Conservation (phyloP, 2,113 vertebrate genomes). For the Chitala chitala region DNA sequence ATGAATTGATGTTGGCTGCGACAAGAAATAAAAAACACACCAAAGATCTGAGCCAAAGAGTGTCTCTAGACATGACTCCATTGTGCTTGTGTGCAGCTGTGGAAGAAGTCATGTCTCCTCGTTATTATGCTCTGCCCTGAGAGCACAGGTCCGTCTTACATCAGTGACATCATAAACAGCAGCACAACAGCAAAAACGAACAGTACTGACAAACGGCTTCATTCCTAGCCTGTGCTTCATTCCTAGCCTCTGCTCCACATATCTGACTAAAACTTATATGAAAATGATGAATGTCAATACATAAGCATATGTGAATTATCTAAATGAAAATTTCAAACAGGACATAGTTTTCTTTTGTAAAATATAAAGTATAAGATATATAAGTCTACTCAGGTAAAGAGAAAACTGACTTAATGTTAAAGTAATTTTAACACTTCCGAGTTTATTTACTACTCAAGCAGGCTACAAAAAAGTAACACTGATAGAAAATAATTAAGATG, state of each 20-base stretch:
- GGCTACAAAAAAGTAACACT: neutral
- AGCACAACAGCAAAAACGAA: neutral
- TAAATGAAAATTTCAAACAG: neutral
- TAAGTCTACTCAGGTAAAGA: neutral
- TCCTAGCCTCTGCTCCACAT: too few species aligned
- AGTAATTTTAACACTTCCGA: neutral
- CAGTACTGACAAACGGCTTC: neutral
- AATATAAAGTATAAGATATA: neutral
- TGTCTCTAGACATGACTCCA: too few species aligned
- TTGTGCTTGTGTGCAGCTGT: too few species aligned
- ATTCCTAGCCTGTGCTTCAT: too few species aligned
- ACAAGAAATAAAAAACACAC: too few species aligned
- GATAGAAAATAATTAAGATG: constrained; percentile 6
- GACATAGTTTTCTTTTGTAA: neutral
- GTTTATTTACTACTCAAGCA: neutral
- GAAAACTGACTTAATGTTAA: neutral
- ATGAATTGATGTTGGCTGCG: too few species aligned
- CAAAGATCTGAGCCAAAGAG: too few species aligned
- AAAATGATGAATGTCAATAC: constrained; percentile 19
- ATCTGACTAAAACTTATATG: constrained; percentile 8
- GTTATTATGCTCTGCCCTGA: too few species aligned
- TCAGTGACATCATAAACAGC: too few species aligned
- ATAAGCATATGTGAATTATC: neutral
- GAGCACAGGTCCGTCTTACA: too few species aligned
- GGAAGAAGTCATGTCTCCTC: too few species aligned